Conservation (phyloP, 1,140 invertebrate species). For the Ceratosolen solmsi region DNA sequence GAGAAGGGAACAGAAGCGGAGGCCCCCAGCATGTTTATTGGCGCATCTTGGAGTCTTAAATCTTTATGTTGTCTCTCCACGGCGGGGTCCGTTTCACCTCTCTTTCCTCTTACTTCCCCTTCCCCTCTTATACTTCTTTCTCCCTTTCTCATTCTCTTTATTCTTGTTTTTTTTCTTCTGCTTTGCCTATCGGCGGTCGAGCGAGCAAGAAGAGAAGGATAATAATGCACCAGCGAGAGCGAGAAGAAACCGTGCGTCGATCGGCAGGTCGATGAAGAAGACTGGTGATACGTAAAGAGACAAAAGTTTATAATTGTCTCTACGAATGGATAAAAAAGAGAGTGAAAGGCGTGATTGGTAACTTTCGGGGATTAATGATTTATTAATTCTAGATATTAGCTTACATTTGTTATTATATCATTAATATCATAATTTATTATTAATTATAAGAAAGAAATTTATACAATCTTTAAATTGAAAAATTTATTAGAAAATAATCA, state of each 20-base stretch:
- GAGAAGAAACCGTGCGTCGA: conserved; percentile 14
- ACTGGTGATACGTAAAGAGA: conserved; percentile 50
- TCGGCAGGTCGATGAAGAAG: conserved; percentile 55
- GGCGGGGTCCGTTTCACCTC: conserved; percentile 61
- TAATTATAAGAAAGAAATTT: no score
- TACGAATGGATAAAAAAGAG: background rate
- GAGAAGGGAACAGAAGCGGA: conserved; percentile 69
- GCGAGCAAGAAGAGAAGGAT: conserved; percentile 47
- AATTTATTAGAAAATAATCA: no score
- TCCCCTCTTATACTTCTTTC: conserved; percentile 19
- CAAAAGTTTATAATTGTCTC: conserved; percentile 1
- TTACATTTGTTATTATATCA: no score
- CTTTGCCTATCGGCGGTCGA: conserved; percentile 15
- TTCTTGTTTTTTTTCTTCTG: conserved; percentile 3
- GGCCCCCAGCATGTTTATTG: conserved; percentile 72
- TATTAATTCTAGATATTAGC: no score
- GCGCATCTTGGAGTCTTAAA: conserved; percentile 73
- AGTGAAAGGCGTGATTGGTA: background rate
- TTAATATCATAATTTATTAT: no score
- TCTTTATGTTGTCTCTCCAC: conserved; percentile 73
- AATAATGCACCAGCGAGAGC: conserved; percentile 38
- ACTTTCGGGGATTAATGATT: background rate
- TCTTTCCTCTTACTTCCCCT: background rate
- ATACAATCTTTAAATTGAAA: no score
- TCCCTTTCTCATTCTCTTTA: no score